A percentile compares a stretch with the other conserved stretches of the same genome.
These are phyloP conservation scores for Abrostola triplasia DNA, from an alignment of 2,888 invertebrate species.

Conservation along the genomic window DNA sequence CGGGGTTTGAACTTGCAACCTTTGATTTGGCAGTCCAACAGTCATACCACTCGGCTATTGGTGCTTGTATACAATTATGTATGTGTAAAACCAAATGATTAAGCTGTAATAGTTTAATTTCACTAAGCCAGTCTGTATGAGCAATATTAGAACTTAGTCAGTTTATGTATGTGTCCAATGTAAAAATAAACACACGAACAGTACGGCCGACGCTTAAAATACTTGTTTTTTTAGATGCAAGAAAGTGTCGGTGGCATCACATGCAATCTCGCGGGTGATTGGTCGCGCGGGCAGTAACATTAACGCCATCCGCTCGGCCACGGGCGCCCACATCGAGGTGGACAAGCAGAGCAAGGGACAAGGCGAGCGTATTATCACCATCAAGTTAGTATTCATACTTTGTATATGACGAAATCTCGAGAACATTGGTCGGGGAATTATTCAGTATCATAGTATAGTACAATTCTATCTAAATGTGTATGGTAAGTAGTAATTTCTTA, in stretches of 20 bases:
- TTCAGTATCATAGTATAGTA: not conserved
- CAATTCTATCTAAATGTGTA: not conserved
- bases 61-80: too few species aligned
- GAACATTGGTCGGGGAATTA: not conserved
- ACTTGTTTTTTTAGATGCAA: conserved; percentile 89
- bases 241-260: conserved; percentile 97
- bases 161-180: too few species aligned
- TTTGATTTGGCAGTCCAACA: too few species aligned
- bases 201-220: too few species aligned
- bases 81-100: too few species aligned
- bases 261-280: conserved; percentile 98
- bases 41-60: too few species aligned
- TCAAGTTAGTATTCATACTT: conserved; percentile 90
- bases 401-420: not conserved
- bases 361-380: conserved; percentile 97
- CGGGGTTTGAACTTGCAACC: too few species aligned
- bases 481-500: too few species aligned
- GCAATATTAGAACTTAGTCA: too few species aligned
- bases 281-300: conserved; percentile 99
- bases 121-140: too few species aligned
- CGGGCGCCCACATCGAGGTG: conserved; percentile 99
- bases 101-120: too few species aligned
- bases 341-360: conserved; percentile 99
- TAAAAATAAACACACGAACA: too few species aligned
- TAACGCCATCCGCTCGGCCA: conserved; percentile 98